These are phyloP conservation scores for Sebastes dallii DNA, from an alignment of 2,797 vertebrate species.

Conservation along the genomic window DNA sequence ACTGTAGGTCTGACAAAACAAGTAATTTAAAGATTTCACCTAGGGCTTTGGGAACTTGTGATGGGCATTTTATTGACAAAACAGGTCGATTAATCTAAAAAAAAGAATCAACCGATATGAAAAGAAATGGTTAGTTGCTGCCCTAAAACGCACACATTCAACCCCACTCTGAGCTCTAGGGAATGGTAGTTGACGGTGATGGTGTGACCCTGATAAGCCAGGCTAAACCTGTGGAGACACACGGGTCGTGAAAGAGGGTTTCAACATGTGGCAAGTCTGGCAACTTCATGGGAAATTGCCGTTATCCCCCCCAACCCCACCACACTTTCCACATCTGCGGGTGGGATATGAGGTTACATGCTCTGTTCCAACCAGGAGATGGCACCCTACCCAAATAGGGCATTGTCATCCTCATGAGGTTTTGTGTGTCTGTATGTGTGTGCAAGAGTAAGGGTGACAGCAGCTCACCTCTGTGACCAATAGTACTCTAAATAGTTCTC, in stretches of 20 bases:
- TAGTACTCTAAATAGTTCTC: background rate
- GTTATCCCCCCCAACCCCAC: background rate
- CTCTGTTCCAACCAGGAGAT: constrained; percentile 79
- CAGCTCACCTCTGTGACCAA: background rate
- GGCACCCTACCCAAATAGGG: constrained; percentile 81
- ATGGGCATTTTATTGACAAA: background rate
- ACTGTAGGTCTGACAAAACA: background rate
- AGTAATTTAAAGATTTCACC: background rate
- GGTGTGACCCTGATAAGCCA: constrained; percentile 17
- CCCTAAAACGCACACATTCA: background rate
- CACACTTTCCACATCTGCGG: background rate
- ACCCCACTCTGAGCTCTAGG: background rate
- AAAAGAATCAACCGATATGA: background rate
- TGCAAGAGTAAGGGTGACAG: background rate
- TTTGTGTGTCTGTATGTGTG: constrained; percentile 14
- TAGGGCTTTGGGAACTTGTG: background rate
- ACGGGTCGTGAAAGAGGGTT: constrained; percentile 8
- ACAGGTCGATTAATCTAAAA: background rate
- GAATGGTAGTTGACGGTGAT: constrained; percentile 1
- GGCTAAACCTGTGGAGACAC: constrained; percentile 18
- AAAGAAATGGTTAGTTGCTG: background rate
- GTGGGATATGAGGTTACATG: constrained; percentile 38
- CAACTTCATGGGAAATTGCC: constrained; percentile 16
- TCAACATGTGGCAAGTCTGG: constrained; percentile 6
- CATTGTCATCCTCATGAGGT: constrained; percentile 28